Percentiles rank a stretch among this genome's conserved stretches.
Conservation (phyloP, 2,113 vertebrate species). For the Phrynocephalus versicolor region DNA sequence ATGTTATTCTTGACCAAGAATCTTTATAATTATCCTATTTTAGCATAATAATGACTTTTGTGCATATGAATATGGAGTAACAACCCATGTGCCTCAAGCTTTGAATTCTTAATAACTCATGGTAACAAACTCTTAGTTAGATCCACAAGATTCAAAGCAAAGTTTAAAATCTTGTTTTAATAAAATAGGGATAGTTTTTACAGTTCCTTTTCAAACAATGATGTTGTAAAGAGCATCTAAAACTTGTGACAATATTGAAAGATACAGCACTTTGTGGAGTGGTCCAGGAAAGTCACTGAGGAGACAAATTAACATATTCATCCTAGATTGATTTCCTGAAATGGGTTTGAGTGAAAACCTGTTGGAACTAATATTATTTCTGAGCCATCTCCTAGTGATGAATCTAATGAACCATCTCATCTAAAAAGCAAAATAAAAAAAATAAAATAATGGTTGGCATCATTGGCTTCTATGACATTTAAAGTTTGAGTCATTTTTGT, state of each 20-base stretch:
- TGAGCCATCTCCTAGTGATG: conserved; percentile 39
- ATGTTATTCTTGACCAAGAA: too few species aligned
- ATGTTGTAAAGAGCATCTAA: conserved; percentile 46
- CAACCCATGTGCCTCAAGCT: not conserved
- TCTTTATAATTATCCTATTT: not conserved
- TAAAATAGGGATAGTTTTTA: conserved; percentile 18
- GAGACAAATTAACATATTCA: conserved; percentile 60
- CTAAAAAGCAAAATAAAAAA: conserved; percentile 33
- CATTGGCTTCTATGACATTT: conserved; percentile 29
- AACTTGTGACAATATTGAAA: conserved; percentile 51
- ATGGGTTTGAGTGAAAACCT: conserved; percentile 46
- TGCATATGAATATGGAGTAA: not conserved
- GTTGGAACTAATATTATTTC: conserved; percentile 27
- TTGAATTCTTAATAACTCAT: not conserved
- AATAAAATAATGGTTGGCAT: conserved; percentile 35
- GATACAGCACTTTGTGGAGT: conserved; percentile 49
- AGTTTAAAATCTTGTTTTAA: conserved; percentile 2
- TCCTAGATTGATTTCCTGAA: conserved; percentile 39
- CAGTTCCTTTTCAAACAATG: conserved; percentile 33
- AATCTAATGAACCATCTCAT: conserved; percentile 51
- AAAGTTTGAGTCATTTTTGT: conserved; percentile 25
- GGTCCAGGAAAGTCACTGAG: conserved; percentile 32
- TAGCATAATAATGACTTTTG: not conserved
- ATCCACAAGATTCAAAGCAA: conserved; percentile 15
- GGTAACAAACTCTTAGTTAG: not conserved